These are phyloP conservation scores for Ptychoptera contaminata DNA, from an alignment of 2,888 invertebrate genomes.

Conservation along the genomic window DNA sequence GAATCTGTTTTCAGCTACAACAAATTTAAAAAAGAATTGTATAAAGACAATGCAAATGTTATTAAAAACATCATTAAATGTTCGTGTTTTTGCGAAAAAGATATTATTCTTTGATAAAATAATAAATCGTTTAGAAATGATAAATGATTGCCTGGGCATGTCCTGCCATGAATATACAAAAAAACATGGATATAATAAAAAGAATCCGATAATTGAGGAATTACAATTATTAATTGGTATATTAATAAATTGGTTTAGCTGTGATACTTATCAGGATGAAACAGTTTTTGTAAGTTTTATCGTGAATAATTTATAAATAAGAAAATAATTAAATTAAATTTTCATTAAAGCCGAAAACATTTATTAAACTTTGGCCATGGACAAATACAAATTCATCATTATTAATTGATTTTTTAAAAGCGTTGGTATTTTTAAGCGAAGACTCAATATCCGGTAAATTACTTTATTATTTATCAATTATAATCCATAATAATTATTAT, in stretches of 20 bases:
- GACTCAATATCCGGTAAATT: slow-evolving; percentile 18
- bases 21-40: background rate
- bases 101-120: slow-evolving; percentile 17
- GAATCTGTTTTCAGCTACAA: background rate
- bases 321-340: no score
- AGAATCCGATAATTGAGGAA: slow-evolving; percentile 18
- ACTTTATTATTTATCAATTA: background rate
- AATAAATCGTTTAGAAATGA: slow-evolving; percentile 17
- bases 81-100: slow-evolving; percentile 16
- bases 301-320: no score
- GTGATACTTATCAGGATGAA: slow-evolving; percentile 18
- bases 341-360: slow-evolving; percentile 13
- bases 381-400: slow-evolving; percentile 20
- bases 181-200: slow-evolving; percentile 20
- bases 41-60: slow-evolving; percentile 17
- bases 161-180: slow-evolving; percentile 21
- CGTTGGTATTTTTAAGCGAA: slow-evolving; percentile 21
- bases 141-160: slow-evolving; percentile 18
- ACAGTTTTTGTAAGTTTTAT: background rate
- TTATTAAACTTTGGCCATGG: slow-evolving; percentile 26
- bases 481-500: no score
- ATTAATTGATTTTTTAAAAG: slow-evolving; percentile 17
- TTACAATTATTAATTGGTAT: slow-evolving; percentile 19
- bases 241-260: slow-evolving; percentile 22
- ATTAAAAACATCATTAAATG: slow-evolving; percentile 18